Percentiles rank a stretch among this genome's conserved stretches.
Evolutionary conservation across 2,888 invertebrate genomes (phyloP).

Genomic region (Lithophane ornitopus): DNA sequence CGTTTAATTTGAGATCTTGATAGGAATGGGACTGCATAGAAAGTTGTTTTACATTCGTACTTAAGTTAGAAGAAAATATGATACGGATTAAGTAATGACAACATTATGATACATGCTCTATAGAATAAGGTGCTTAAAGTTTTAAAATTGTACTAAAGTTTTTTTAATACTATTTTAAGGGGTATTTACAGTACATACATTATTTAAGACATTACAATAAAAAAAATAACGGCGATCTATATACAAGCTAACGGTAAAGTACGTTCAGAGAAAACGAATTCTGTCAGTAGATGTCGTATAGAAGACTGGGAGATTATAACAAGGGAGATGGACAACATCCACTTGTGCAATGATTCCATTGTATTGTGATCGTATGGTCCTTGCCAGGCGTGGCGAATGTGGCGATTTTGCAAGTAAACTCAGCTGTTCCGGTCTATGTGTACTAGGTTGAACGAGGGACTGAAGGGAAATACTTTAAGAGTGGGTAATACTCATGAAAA

Average conservation of each 20-base stretch:
- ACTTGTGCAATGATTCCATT: constrained; percentile 50
- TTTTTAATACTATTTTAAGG: background rate
- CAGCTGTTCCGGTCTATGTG: background rate
- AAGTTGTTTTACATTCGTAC: constrained; percentile 19
- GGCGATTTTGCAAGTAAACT: constrained; percentile 21
- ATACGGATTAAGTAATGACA: background rate
- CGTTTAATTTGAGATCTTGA: constrained; percentile 26
- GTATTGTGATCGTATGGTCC: constrained; percentile 27
- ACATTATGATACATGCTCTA: background rate
- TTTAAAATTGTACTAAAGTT: background rate
- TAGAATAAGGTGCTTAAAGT: background rate
- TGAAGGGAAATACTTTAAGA: background rate
- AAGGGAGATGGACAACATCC: constrained; percentile 15
- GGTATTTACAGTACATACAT: background rate
- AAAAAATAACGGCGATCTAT: too few relatives aligned
- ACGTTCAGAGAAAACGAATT: background rate
- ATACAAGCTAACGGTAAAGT: background rate
- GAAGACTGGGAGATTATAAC: constrained; percentile 1
- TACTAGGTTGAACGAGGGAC: background rate
- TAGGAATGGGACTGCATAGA: constrained; percentile 14
- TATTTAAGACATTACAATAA: too few relatives aligned
- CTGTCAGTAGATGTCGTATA: background rate
- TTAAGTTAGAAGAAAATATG: constrained; percentile 14
- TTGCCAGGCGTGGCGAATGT: constrained; percentile 22
- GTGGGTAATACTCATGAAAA: background rate